These are phyloP conservation scores for Griposia aprilina DNA, from an alignment of 2,888 invertebrate genomes.

Conservation along the genomic window DNA sequence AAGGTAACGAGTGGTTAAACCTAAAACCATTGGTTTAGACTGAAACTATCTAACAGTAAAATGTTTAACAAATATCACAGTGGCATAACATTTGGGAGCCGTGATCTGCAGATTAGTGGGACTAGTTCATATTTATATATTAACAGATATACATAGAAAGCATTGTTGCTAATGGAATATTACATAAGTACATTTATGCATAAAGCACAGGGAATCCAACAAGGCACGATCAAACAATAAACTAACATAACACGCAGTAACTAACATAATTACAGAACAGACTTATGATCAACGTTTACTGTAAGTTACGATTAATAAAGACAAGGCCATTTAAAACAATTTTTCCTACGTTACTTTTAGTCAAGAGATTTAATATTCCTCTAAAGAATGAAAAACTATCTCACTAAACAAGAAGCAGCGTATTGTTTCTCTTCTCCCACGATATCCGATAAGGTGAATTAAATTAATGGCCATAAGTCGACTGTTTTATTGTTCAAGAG, in stretches of 20 bases:
- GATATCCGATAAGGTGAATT: conserved; percentile 68
- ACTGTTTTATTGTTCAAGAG: conserved; percentile 55
- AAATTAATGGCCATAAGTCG: conserved; percentile 61
- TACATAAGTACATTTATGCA: conserved; percentile 20
- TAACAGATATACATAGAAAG: conserved; percentile 19
- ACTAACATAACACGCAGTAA: not conserved
- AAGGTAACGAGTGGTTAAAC: conserved; percentile 3
- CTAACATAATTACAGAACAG: not conserved
- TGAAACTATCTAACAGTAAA: conserved; percentile 13
- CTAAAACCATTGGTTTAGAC: conserved; percentile 4
- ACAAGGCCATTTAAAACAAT: conserved; percentile 13
- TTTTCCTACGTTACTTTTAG: not conserved
- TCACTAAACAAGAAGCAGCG: conserved; percentile 41
- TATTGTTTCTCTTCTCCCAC: conserved; percentile 69
- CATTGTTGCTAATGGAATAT: conserved; percentile 25
- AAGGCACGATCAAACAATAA: not conserved
- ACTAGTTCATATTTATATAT: conserved; percentile 30
- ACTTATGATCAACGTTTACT: not conserved
- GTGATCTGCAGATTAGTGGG: conserved; percentile 30
- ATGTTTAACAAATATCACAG: conserved; percentile 32
- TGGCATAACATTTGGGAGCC: conserved; percentile 12
- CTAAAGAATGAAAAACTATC: conserved; percentile 37
- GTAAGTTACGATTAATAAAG: not conserved
- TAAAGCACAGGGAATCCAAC: conserved; percentile 19
- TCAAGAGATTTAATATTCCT: conserved; percentile 6